Evolutionary conservation across 2,888 invertebrate genomes (phyloP), one percentile per base, ranked within the genome.

Genomic region (Caenorhabditis sinica): DNA sequence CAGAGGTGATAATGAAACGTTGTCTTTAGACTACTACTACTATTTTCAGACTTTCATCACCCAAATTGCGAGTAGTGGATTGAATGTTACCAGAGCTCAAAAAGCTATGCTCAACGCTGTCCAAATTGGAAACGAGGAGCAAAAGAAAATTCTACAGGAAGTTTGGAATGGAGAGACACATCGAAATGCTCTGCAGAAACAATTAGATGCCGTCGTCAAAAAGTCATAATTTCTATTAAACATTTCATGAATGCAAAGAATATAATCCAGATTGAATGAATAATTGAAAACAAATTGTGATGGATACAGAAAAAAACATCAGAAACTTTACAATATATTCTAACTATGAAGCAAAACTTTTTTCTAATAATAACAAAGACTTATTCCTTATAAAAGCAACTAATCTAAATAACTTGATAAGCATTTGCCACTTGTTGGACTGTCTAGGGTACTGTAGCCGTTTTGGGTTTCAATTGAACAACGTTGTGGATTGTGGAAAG

Each of bases 81-180:
- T 77, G 1, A 61, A 66, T 20, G 84, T 88, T 5, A 81, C 82
- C 4, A 72, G 74, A 51, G 86, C 86, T 15, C 88, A 88, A 36
- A 88, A 88, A 43, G 76, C 66, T 13, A 87, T 87, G 87, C 53
- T 88, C 17, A 72, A 69, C 0, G 86, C 86, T 3, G 86, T 86
- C 6, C 71, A 86, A 60, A 33, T 49, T 0, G 69, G 79, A 28
- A 28, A 28, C 3, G 63, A 72, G 0, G 79, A 40, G 1, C 83
- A 88, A 69, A 81, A 83, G 30, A 72, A 73, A 17, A 73, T 88
- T 6, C 60, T 88, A 9, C 60, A 76, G 28, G 49, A 69, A 0
- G 86, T 86, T 40, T 88, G 88, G 88, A 83, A 80, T 17, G 84
- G 80, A 1, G 69, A 68, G n/a, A 83, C 76, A 25, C 88, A 88